Evolutionary conservation across 2,797 vertebrate genomes (phyloP), one percentile per base, ranked within the genome.

Genomic region (Phrynocephalus vlangalii): DNA sequence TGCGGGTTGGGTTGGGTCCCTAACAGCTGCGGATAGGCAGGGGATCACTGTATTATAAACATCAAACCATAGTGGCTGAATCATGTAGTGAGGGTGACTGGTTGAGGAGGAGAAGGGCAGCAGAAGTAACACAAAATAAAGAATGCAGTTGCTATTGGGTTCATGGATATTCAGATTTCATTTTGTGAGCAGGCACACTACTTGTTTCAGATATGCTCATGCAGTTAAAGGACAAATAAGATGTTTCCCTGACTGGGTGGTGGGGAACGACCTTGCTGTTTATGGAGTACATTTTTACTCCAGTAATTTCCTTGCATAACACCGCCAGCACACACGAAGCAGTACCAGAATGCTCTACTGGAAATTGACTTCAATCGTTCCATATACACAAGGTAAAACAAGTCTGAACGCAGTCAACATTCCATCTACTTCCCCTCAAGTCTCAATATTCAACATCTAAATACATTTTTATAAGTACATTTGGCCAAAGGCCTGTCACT

Each of bases 261-360:
- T 48, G 94, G 92, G 95, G 94, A 94, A 94, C 91, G 86, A 91
- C 95, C 92, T 95, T 93, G 93, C 91, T 94, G 94, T 95, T 96
- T 95, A 95, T 95, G 87, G 88, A 95, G 92, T 91, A 95, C 95
- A 96, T 95, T 95, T 95, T 96, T 95, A 96, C 94, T 90, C 67
- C 91, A 86, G 78, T 84, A 93, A 95, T 95, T 96, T 95, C 94
- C 94, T 96, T 95, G 93, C 94, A 96, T 95, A 95, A 95, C 94
- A 95, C 89, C 90, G 94, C 91, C 84, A 91, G 86, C 90, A 92
- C 52, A 79, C 91, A 88, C 94, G 91, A 89, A 93, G 92, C 90
- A 91, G 90, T 83, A 92, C 92, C 91, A 94, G 88, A 91, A 89
- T 80, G 88, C 91, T 92, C 94, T 89, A 90, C 89, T 91, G 26